Conservation (phyloP, 2,888 invertebrate genomes). For the Heliothis peltigera region DNA sequence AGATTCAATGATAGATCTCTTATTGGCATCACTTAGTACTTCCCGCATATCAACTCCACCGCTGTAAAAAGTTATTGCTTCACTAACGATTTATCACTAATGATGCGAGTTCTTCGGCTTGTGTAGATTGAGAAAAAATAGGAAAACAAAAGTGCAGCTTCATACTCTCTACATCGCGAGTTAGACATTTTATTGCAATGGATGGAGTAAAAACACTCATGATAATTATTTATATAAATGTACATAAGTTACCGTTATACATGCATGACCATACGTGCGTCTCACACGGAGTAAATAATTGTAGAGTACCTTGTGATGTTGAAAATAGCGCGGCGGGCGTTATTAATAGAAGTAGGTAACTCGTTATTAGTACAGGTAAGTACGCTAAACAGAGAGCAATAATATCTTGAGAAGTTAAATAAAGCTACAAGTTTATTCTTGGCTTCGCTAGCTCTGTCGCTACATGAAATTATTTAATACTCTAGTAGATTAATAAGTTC, state of each 20-base stretch:
- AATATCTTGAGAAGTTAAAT: slow-evolving; percentile 39
- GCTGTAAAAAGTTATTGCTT: slow-evolving; percentile 68
- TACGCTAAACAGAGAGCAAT: slow-evolving; percentile 53
- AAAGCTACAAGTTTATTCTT: slow-evolving; percentile 35
- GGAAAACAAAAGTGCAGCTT: slow-evolving; percentile 21
- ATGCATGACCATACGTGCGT: slow-evolving; percentile 37
- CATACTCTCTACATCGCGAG: slow-evolving; percentile 7
- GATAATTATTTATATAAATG: slow-evolving; percentile 19
- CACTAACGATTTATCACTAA: slow-evolving; percentile 67
- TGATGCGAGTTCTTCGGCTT: slow-evolving; percentile 50
- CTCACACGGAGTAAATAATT: slow-evolving; percentile 43
- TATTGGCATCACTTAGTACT: slow-evolving; percentile 63
- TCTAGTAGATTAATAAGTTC: slow-evolving; percentile 20
- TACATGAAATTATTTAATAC: slow-evolving; percentile 33
- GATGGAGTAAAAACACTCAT: slow-evolving; percentile 22
- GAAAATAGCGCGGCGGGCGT: slow-evolving; percentile 53
- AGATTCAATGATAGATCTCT: slow-evolving; percentile 63
- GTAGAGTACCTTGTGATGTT: slow-evolving; percentile 52
- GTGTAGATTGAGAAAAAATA: slow-evolving; percentile 27
- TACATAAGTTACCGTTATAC: slow-evolving; percentile 35
- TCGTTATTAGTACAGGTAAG: slow-evolving; percentile 57
- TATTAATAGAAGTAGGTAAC: slow-evolving; percentile 61
- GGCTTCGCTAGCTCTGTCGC: slow-evolving; percentile 2
- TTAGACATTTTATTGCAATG: slow-evolving; percentile 28
- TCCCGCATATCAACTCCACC: slow-evolving; percentile 64